These are phyloP conservation scores for Poicephalus meyeri DNA, from an alignment of 2,113 vertebrate genomes.

Conservation along the genomic window DNA sequence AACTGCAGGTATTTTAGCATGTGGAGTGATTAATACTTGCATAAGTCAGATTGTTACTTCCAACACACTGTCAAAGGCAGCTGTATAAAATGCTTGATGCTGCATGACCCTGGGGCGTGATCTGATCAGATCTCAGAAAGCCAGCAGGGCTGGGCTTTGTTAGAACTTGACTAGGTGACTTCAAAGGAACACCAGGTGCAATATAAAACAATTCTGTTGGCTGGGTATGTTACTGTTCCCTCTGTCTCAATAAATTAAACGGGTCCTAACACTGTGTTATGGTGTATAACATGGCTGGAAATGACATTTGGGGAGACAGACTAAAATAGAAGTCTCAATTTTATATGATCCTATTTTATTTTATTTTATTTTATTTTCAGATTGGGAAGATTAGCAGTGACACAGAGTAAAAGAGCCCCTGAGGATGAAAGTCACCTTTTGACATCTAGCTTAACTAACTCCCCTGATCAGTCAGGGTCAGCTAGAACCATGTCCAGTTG, in stretches of 20 bases:
- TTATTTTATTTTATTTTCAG: not conserved
- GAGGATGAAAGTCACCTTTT: not conserved
- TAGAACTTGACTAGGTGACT: constrained; percentile 56
- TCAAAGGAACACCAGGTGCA: constrained; percentile 61
- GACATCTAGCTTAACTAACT: not conserved
- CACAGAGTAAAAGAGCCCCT: not conserved
- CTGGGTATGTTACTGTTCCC: not conserved
- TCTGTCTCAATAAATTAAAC: constrained; percentile 18
- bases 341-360: not conserved
- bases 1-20: not conserved
- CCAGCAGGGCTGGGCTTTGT: not conserved
- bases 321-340: not conserved
- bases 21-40: not conserved
- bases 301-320: not conserved
- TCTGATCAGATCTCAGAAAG: constrained; percentile 22
- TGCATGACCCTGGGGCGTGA: constrained; percentile 3
- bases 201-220: not conserved
- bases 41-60: not conserved
- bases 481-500: not conserved
- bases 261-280: not conserved
- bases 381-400: not conserved
- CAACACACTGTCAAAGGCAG: not conserved
- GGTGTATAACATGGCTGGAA: not conserved
- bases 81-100: not conserved
- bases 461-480: not conserved